phyloP scores from a whole-genome alignment of 2,797 vertebrate genomes.

The Diplodus puntazzo region DNA sequence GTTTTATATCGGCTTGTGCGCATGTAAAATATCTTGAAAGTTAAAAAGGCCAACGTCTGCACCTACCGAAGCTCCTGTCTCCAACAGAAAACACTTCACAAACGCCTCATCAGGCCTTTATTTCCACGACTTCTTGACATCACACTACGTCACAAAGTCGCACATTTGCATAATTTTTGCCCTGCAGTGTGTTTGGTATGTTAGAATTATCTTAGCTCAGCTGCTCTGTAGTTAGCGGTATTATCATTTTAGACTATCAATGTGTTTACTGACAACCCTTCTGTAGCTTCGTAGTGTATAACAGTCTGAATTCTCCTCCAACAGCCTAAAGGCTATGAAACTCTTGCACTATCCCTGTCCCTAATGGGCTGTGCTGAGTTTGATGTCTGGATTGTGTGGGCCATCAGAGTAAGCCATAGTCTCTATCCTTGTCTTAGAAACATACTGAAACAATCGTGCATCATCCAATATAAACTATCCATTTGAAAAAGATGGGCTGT shows the following conservation, averaged over 20 bases:
- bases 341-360: background rate
- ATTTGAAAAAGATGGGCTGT: conserved; percentile 38
- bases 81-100: too few relatives aligned
- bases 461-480: conserved; percentile 22
- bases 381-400: conserved; percentile 13
- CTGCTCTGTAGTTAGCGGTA: background rate
- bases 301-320: background rate
- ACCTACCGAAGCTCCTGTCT: too few relatives aligned
- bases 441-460: conserved; percentile 31
- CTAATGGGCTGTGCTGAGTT: background rate
- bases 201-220: too few relatives aligned
- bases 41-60: too few relatives aligned
- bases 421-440: conserved; percentile 20
- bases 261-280: background rate
- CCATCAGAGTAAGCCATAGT: conserved; percentile 4
- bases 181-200: too few relatives aligned
- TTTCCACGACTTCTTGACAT: too few relatives aligned
- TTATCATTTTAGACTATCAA: background rate
- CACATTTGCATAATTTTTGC: too few relatives aligned
- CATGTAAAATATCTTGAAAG: too few relatives aligned
- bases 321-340: background rate
- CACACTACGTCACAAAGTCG: too few relatives aligned
- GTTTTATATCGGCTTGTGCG: too few relatives aligned
- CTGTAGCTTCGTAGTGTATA: conserved; percentile 10
- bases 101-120: too few relatives aligned